Evolutionary conservation across 2,113 vertebrate species (phyloP).

Genomic region (Equus przewalskii): DNA sequence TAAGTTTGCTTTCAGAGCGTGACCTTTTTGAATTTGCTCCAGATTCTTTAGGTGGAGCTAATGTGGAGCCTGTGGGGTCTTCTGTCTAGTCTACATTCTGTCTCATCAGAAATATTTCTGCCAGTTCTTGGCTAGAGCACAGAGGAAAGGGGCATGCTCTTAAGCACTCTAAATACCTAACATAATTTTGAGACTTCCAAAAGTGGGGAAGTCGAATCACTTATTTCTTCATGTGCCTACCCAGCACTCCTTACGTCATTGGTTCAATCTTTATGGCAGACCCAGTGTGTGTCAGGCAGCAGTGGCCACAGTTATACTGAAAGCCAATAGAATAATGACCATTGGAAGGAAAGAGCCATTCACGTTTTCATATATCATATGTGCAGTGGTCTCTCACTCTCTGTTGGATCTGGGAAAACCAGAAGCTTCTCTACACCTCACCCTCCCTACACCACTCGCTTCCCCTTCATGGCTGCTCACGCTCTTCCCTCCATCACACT

Average conservation of each 20-base stretch:
- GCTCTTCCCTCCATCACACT: not conserved
- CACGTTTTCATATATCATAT: fast-evolving
- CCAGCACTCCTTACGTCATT: too few relatives aligned
- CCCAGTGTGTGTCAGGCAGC: too few relatives aligned
- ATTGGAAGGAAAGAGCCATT: too few relatives aligned
- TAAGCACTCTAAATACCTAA: not conserved
- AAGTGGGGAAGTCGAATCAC: not conserved
- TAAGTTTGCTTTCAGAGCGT: not conserved
- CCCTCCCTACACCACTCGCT: not conserved
- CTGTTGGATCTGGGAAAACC: not conserved
- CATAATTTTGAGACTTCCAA: not conserved
- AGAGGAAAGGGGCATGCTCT: not conserved
- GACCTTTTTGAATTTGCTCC: not conserved
- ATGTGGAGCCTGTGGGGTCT: fast-evolving
- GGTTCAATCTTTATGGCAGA: not conserved
- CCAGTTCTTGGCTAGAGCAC: not conserved
- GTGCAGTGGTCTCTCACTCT: not conserved
- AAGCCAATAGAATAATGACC: not conserved
- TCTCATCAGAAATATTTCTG: not conserved
- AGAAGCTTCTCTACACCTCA: not conserved
- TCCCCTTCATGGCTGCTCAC: not conserved
- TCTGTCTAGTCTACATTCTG: not conserved
- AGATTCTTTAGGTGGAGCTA: too few relatives aligned
- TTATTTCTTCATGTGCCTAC: not conserved
- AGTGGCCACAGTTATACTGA: fast-evolving